Evolutionary conservation across 2,113 vertebrate species (phyloP).

Genomic region (Podarcis raffonei): DNA sequence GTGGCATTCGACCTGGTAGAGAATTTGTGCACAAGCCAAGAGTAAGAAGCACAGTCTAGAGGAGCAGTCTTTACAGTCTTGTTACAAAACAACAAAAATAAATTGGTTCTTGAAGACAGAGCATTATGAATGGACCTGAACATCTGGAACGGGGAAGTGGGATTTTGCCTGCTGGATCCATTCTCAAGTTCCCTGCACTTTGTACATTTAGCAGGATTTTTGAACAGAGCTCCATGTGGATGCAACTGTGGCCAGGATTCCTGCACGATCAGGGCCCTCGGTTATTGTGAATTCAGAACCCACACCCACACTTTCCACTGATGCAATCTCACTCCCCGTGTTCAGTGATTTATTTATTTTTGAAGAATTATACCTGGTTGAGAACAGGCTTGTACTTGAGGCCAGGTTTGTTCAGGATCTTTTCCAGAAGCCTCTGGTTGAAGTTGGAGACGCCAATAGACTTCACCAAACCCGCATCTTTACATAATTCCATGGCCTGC

Average conservation of each 20-base stretch:
- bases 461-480: neutral
- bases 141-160: neutral
- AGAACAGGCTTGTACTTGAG: neutral
- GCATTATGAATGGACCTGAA: too few relatives aligned
- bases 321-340: neutral
- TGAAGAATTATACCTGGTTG: neutral
- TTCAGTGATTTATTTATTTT: neutral
- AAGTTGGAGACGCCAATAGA: neutral
- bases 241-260: neutral
- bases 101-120: neutral
- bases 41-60: neutral
- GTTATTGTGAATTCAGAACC: neutral
- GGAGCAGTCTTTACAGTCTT: neutral
- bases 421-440: neutral
- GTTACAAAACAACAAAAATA: neutral
- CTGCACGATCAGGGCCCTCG: neutral
- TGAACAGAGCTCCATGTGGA: neutral
- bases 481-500: neutral
- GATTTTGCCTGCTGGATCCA: neutral
- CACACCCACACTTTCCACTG: neutral
- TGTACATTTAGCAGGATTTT: neutral
- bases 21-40: neutral
- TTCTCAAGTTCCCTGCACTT: neutral
- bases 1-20: neutral
- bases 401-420: neutral